A percentile compares a stretch with the other conserved stretches of the same genome.
Conservation (phyloP, 2,113 vertebrate species). For the Elanus axillaris region DNA sequence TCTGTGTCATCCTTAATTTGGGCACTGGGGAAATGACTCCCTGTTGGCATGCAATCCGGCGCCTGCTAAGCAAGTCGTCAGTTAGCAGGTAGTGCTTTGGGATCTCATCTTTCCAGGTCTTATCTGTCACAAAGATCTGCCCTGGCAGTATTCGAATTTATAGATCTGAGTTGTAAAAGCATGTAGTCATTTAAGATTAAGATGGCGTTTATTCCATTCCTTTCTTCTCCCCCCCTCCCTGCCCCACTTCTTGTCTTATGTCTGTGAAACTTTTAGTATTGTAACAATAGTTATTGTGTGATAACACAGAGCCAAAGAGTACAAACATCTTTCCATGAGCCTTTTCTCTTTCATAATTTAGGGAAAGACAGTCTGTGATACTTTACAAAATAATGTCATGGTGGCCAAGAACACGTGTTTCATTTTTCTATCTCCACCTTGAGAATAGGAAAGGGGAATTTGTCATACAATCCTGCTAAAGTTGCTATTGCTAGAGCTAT, state of each 20-base stretch:
- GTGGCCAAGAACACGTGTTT: not conserved
- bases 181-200: not conserved
- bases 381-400: not conserved
- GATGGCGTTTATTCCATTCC: not conserved
- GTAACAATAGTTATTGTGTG: too few relatives aligned
- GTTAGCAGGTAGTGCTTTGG: not conserved
- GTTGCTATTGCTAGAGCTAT: rapidly evolving
- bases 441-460: not conserved
- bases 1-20: not conserved
- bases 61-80: not conserved
- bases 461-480: rapidly evolving
- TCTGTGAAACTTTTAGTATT: not conserved
- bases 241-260: not conserved
- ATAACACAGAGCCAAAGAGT: not conserved
- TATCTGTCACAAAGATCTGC: not conserved
- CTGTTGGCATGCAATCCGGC: rapidly evolving
- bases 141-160: not conserved
- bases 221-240: not conserved
- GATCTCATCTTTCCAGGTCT: not conserved
- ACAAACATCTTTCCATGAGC: not conserved
- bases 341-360: not conserved
- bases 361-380: not conserved
- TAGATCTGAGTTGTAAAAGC: not conserved
- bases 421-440: not conserved
- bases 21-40: not conserved